Conservation (phyloP, 2,113 vertebrate genomes). For the Acrocephalus arundinaceus region DNA sequence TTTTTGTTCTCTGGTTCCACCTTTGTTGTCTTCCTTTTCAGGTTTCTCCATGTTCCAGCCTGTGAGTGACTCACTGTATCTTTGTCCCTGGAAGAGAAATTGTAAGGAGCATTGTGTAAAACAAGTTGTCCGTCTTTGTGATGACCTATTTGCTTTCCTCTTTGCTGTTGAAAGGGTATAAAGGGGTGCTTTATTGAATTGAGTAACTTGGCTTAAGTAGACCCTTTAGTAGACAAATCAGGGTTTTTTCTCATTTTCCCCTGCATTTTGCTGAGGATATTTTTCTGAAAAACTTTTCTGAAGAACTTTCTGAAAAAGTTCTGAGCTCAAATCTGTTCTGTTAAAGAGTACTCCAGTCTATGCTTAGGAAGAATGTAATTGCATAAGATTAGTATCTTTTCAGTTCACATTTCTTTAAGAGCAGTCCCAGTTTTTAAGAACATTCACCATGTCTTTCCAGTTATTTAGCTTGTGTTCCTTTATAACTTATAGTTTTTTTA, state of each 20-base stretch:
- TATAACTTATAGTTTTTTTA: background rate
- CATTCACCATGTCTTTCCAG: background rate
- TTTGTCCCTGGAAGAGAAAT: background rate
- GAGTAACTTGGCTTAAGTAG: background rate
- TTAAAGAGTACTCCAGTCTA: background rate
- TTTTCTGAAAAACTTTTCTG: background rate
- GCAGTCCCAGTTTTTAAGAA: background rate
- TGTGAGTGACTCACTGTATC: background rate
- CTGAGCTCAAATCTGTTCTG: background rate
- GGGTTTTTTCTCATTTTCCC: background rate
- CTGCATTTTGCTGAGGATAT: background rate
- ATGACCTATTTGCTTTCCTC: background rate
- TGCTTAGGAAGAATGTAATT: background rate
- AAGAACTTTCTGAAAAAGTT: background rate
- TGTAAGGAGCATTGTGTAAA: background rate
- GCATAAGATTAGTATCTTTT: background rate
- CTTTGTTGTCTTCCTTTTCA: background rate
- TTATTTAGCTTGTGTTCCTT: background rate
- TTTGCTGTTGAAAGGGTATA: background rate
- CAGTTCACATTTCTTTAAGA: background rate
- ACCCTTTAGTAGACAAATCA: background rate
- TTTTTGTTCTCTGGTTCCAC: background rate
- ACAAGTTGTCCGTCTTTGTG: background rate
- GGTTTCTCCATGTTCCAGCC: background rate
- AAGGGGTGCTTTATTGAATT: background rate